Percentiles rank a stretch among this genome's conserved stretches.
Conservation (phyloP, 2,113 vertebrate species). For the Porphyrio hochstetteri region DNA sequence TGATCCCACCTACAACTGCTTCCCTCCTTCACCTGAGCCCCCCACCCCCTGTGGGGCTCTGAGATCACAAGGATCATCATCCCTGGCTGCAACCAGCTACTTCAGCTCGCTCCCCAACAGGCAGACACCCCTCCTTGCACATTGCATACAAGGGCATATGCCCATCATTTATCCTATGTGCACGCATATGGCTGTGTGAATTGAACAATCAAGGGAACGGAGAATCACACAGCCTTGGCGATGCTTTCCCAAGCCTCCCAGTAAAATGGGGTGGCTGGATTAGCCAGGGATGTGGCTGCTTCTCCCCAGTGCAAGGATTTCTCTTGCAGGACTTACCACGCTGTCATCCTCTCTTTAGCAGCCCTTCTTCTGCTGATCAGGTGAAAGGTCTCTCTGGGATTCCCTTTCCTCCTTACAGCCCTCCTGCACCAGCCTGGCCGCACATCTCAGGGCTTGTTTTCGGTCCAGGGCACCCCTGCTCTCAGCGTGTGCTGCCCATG, state of each 20-base stretch:
- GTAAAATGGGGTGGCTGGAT: neutral
- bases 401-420: neutral
- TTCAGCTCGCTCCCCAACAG: neutral
- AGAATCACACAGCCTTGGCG: neutral
- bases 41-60: neutral
- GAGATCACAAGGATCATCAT: neutral
- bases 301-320: neutral
- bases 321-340: neutral
- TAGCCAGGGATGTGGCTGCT: neutral
- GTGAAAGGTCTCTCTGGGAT: neutral
- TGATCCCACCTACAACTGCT: neutral
- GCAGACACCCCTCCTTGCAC: neutral
- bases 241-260: neutral
- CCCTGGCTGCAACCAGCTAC: neutral
- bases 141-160: fast-evolving
- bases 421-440: neutral
- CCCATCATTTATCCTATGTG: fast-evolving
- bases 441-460: neutral
- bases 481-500: neutral
- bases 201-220: fast-evolving
- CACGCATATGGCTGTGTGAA: fast-evolving
- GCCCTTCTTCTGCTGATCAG: neutral
- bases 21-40: neutral
- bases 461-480: neutral
- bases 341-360: neutral